Percentiles rank a stretch among this genome's conserved stretches.
These are phyloP conservation scores for Apostichopus japonicus DNA, from an alignment of 35 echinoderm and acorn worm species.

Conservation along the genomic window DNA sequence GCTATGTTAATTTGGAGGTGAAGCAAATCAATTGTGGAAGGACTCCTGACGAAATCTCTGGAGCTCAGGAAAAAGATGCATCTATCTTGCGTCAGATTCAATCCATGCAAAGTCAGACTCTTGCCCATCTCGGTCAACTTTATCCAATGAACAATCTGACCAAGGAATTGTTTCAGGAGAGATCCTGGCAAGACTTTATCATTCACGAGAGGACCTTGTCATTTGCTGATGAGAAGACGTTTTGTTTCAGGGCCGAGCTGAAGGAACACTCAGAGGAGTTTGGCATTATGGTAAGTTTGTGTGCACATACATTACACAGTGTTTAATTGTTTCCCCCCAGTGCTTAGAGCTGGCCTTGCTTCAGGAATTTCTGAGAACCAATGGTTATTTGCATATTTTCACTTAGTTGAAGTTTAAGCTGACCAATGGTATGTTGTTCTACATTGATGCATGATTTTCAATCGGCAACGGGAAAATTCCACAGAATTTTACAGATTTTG, in stretches of 20 bases:
- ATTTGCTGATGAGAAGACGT: slow-evolving; percentile 29
- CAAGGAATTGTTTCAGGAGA: neutral
- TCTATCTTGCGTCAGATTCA: slow-evolving; percentile 21
- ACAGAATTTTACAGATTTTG: no score
- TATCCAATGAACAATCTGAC: neutral
- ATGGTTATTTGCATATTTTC: no score
- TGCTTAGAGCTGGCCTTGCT: no score
- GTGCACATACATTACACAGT: neutral
- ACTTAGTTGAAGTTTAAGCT: no score
- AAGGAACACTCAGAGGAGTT: neutral
- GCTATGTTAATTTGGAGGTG: slow-evolving; percentile 37
- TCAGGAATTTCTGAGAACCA: no score
- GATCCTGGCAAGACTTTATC: slow-evolving; percentile 33
- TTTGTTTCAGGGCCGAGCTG: slow-evolving; percentile 41
- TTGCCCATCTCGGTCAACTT: neutral
- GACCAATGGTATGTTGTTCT: no score
- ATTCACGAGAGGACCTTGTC: slow-evolving; percentile 36
- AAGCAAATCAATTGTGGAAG: slow-evolving; percentile 9
- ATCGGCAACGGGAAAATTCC: no score
- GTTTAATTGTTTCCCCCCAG: no score
- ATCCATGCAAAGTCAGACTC: slow-evolving; percentile 22
- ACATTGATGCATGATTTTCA: no score
- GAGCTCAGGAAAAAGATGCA: neutral
- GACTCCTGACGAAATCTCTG: neutral
- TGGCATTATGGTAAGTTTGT: slow-evolving; percentile 44